These are phyloP conservation scores for Meda fulgida DNA, from an alignment of 2,797 vertebrate genomes.

Conservation along the genomic window DNA sequence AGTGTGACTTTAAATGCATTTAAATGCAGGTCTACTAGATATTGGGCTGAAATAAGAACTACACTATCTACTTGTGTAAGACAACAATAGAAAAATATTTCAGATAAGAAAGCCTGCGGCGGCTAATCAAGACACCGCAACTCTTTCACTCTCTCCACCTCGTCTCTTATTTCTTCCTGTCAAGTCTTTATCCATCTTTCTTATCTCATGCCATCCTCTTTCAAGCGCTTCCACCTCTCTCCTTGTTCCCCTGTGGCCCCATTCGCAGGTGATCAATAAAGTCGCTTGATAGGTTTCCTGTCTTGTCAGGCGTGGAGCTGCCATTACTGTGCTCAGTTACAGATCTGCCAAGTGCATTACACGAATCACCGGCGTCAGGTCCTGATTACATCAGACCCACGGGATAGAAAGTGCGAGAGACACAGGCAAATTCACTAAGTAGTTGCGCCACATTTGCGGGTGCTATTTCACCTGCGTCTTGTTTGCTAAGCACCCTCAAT, in stretches of 20 bases:
- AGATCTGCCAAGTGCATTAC: constrained; percentile 60
- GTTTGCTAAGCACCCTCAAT: neutral
- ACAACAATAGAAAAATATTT: constrained; percentile 24
- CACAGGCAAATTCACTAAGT: constrained; percentile 14
- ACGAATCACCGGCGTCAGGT: constrained; percentile 47
- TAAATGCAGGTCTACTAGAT: neutral
- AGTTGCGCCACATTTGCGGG: neutral
- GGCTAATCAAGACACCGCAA: constrained; percentile 18
- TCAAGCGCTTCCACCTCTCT: constrained; percentile 48
- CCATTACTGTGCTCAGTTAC: constrained; percentile 57
- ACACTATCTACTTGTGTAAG: neutral
- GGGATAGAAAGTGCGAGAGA: constrained; percentile 19
- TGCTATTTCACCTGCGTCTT: neutral
- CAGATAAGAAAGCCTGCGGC: constrained; percentile 26
- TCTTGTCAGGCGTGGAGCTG: constrained; percentile 57
- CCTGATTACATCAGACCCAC: constrained; percentile 52
- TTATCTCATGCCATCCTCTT: constrained; percentile 41
- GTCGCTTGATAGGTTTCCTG: constrained; percentile 56
- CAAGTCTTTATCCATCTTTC: constrained; percentile 55
- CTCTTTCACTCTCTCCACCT: constrained; percentile 29
- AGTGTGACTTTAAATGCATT: neutral
- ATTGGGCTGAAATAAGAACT: neutral
- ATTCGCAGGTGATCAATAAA: constrained; percentile 62
- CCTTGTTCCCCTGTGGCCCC: constrained; percentile 40
- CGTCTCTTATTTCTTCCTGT: constrained; percentile 44